Base-by-base conservation (phyloP, 2,113 vertebrate species). In the Psephotus haematonotus region DNA sequence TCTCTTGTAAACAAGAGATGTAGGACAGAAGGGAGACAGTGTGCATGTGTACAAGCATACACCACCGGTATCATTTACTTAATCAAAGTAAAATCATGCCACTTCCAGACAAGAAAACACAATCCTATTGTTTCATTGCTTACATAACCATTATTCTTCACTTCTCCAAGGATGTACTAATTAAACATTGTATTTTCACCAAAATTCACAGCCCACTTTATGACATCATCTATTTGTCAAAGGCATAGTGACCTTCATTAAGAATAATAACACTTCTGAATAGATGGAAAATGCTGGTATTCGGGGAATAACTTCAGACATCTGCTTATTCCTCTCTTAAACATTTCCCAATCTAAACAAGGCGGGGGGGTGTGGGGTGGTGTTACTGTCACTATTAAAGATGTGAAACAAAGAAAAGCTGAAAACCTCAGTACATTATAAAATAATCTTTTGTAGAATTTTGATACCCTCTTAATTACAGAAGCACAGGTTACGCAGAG, bases 281-380 rank as follows among this genome's bases (percentile, higher is more conserved):
- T 13, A 62, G 31, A 68, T 90, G 29, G 16, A 53, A 76, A 93
- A 78, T 13, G 31, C 22, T 29, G 46, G 39, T 31, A 80, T 67
- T 82, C 92, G 29, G 46, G 44, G 78, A 96, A 77, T 28, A 86
- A 93, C 25, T 92, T 60, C 65, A 90, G 57, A 75, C 25, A 88
- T 68, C 47, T 86, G 29, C 28, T 83, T 76, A 49, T 50, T 84
- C 33, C 37, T 53, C 33, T 83, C 39, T 86, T 69, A 75, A 59
- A 57, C 18, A 28, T 67, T 31, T 74, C 82, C 83, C 43, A 79
- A 2, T 4, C 24, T 41, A 55, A 92, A 89, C 7, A 62, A 53
- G 35, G 25, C n/a, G 25, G 27, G 44, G 44, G 39, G 39, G 39
- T 3, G 28, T 22, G 20, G 23, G 10, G 29, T 22, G 8, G 68